A percentile compares a stretch with the other conserved stretches of the same genome.
phyloP scores from a whole-genome alignment of 1,140 invertebrate genomes.

The Hesperophylax magnus region DNA sequence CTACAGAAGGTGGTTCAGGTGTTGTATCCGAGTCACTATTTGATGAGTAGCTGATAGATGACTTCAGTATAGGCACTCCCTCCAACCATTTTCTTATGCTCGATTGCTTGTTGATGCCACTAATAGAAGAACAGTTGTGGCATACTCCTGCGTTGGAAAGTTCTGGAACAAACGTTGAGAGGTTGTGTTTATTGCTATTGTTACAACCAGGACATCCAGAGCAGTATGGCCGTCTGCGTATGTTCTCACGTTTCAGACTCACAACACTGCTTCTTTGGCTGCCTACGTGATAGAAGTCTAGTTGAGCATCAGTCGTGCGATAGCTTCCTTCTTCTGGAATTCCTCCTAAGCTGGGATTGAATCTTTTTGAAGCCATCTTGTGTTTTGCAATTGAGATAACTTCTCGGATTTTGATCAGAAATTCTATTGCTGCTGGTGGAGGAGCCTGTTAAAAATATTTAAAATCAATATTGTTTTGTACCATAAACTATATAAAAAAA shows the following conservation, averaged over 20 bases:
- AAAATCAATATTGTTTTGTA: constrained; percentile 1
- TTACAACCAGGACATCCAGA: constrained; percentile 78
- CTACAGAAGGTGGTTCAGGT: constrained; percentile 58
- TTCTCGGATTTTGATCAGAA: constrained; percentile 88
- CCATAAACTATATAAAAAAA: background rate
- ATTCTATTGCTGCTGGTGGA: constrained; percentile 88
- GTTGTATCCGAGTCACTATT: constrained; percentile 53
- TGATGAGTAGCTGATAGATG: constrained; percentile 13
- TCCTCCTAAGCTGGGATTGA: constrained; percentile 81
- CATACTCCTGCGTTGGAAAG: constrained; percentile 68
- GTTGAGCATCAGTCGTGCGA: constrained; percentile 65
- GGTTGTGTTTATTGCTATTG: constrained; percentile 62
- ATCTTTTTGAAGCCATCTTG: constrained; percentile 86
- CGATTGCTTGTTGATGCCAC: constrained; percentile 77
- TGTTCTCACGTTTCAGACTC: constrained; percentile 73
- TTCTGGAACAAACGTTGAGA: constrained; percentile 62
- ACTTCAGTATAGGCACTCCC: constrained; percentile 74
- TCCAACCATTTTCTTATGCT: constrained; percentile 85
- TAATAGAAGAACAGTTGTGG: constrained; percentile 66
- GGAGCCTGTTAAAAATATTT: constrained; percentile 75
- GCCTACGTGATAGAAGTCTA: constrained; percentile 66
- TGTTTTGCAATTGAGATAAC: constrained; percentile 90
- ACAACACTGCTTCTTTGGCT: constrained; percentile 71
- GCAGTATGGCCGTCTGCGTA: constrained; percentile 70
- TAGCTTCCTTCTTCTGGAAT: constrained; percentile 85